Evolutionary conservation across 1,140 invertebrate species (phyloP).

Genomic region (Thaumatotibia leucotreta): DNA sequence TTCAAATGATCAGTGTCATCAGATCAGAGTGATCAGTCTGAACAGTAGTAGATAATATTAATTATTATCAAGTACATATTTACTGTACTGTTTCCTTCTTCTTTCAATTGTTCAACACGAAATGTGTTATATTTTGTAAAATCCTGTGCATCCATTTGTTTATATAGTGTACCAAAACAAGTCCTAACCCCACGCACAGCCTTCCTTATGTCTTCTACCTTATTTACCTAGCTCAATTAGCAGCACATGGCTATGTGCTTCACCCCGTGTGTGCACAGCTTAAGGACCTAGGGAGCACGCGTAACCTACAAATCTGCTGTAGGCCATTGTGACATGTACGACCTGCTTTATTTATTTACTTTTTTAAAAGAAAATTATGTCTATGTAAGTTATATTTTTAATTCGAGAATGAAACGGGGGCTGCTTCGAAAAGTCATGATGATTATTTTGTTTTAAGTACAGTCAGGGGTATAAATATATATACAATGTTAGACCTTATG

Average conservation of each 20-base stretch:
- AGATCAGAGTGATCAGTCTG: too few species aligned
- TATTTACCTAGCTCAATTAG: constrained; percentile 11
- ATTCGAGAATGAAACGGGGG: background rate
- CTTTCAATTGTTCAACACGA: too few species aligned
- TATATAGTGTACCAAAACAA: background rate
- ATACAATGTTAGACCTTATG: too few species aligned
- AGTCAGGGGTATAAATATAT: too few species aligned
- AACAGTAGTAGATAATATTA: too few species aligned
- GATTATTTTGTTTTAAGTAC: background rate
- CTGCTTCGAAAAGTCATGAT: background rate
- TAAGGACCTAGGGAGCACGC: constrained; percentile 45
- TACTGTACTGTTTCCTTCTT: too few species aligned
- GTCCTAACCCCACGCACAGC: background rate
- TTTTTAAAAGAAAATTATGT: background rate
- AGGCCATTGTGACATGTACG: constrained; percentile 7
- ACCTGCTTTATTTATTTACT: background rate
- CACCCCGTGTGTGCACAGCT: constrained; percentile 39
- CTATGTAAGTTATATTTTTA: background rate
- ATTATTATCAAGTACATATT: too few species aligned
- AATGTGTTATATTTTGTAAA: too few species aligned
- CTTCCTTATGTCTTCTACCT: background rate
- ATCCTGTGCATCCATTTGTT: background rate
- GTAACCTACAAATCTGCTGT: constrained; percentile 61
- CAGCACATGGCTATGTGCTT: constrained; percentile 23
- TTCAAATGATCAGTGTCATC: too few species aligned